These are phyloP conservation scores for Busarellus nigricollis DNA, from an alignment of 2,797 vertebrate species.

Conservation along the genomic window DNA sequence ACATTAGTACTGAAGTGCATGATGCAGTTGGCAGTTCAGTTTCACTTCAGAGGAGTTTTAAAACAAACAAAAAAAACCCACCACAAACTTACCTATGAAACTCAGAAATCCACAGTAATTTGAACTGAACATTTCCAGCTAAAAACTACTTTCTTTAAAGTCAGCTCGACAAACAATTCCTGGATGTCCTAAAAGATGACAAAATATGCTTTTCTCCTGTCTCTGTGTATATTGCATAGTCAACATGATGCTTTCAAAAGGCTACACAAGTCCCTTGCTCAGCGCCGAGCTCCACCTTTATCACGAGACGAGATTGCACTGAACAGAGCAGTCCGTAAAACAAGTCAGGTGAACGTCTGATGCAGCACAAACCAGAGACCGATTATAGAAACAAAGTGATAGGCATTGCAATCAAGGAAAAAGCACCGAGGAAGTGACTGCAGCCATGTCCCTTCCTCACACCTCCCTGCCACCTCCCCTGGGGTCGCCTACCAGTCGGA, in stretches of 20 bases:
- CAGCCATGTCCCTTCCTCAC: not conserved
- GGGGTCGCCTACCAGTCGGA: accelerated
- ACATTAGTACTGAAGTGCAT: not conserved
- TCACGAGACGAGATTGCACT: accelerated
- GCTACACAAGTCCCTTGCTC: not conserved
- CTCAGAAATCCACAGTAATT: not conserved
- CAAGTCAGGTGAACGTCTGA: accelerated
- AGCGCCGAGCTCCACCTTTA: accelerated
- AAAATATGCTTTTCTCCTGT: not conserved
- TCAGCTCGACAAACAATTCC: not conserved
- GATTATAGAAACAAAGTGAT: not conserved
- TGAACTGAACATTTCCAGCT: not conserved
- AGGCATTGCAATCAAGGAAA: accelerated
- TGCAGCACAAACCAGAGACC: not conserved
- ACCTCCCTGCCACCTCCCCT: not conserved
- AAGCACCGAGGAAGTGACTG: not conserved
- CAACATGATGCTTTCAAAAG: not conserved
- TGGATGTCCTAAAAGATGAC: not conserved
- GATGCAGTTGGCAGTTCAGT: not conserved
- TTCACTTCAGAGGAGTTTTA: not conserved
- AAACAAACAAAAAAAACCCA: not conserved
- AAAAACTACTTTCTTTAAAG: not conserved
- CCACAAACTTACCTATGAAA: not conserved
- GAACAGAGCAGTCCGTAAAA: not conserved
- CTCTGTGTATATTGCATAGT: not conserved